Evolutionary conservation across 2,113 vertebrate species (phyloP), one percentile per base, ranked within the genome.

Genomic region (Passer montanus): DNA sequence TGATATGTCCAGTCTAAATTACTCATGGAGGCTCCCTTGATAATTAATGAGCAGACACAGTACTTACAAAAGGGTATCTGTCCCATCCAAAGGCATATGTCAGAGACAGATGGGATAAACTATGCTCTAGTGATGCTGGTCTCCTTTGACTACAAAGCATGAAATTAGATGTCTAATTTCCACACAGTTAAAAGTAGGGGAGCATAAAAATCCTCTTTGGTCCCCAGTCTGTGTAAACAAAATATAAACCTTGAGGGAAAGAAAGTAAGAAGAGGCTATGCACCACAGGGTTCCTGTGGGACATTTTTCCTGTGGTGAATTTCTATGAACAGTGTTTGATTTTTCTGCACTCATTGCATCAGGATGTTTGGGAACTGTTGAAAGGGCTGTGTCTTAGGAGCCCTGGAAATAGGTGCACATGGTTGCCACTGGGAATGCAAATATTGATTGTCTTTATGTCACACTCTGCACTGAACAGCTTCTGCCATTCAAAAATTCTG

Each of bases 91-190:
- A 88, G 89, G 62, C 79, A 89, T 66, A 86, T 56, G 72, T 83
- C 91, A 90, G 44, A 93, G 39, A 66, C 85, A 90, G 79, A 69
- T 92, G 79, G 82, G 75, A 63, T 73, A 64, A 85, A 90, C 78
- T 62, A 23, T 69, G 76, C 72, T 92, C 50, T 73, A 62, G 85
- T 84, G 92, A 53, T 62, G 50, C n/a, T 60, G 39, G 41, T 77
- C 85, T 95, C 31, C 90, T 96, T 97, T 96, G 95, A 97, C 90
- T 76, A 88, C 58, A 74, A 43, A 83, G 90, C 94, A 94, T 93
- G 92, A 96, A 97, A 97, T 97, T 96, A 93, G 63, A 83, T 35
- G 67, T 77, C 88, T 95, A 86, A 92, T 94, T 95, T 96, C 67
- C 63, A 88, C 85, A 46, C 21, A 70, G 86, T 88, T 92, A 90